phyloP scores from a whole-genome alignment of 2,113 vertebrate species.

The Cyprinodon brontotheroides region DNA sequence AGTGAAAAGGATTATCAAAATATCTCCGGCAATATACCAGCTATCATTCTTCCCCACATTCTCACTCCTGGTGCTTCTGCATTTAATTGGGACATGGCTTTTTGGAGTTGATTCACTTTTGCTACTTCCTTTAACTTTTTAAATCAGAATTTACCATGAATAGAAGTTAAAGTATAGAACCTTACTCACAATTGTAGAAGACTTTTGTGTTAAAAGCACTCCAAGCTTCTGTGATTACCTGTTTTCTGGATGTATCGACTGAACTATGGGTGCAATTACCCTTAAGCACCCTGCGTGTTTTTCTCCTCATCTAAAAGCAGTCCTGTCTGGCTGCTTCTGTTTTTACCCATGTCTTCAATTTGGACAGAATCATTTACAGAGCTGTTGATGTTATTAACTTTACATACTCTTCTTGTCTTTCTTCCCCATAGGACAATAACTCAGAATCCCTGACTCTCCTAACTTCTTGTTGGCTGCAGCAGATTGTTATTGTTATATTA shows the following conservation, averaged over 20 bases:
- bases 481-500: no score
- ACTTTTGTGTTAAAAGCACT: not conserved
- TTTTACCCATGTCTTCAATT: no score
- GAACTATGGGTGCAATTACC: not conserved
- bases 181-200: not conserved
- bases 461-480: no score
- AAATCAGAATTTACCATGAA: constrained; percentile 29
- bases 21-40: constrained; percentile 64
- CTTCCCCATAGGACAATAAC: not conserved
- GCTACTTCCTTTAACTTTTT: constrained; percentile 11
- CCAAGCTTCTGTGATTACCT: not conserved
- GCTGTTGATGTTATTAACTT: not conserved
- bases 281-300: not conserved
- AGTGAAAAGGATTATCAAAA: constrained; percentile 70
- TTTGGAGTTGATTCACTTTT: constrained; percentile 34
- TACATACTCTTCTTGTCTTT: not conserved
- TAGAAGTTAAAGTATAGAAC: constrained; percentile 1
- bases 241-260: not conserved
- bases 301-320: not conserved
- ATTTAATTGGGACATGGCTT: constrained; percentile 66
- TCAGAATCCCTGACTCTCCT: no score
- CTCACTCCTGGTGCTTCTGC: constrained; percentile 40
- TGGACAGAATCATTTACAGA: not conserved
- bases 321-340: not conserved
- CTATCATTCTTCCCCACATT: constrained; percentile 59